These are phyloP conservation scores for Eleutherodactylus coqui DNA, from an alignment of 2,797 vertebrate genomes.

Conservation along the genomic window DNA sequence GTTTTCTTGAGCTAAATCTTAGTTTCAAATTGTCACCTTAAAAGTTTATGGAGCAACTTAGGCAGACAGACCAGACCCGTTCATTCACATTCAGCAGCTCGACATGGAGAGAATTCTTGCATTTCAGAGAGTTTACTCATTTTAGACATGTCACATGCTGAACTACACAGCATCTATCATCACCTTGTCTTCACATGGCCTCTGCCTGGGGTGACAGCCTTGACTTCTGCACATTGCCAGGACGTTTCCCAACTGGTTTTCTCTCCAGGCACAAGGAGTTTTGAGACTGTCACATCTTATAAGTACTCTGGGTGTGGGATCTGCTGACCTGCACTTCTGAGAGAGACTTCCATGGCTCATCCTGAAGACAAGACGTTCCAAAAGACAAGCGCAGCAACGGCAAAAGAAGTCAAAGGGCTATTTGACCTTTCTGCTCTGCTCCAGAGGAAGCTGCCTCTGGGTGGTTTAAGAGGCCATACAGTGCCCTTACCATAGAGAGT, in stretches of 20 bases:
- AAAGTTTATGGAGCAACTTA: background rate
- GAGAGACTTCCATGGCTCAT: background rate
- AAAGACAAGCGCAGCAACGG: background rate
- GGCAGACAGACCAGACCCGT: background rate
- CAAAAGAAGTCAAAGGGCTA: background rate
- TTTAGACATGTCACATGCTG: background rate
- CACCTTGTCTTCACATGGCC: background rate
- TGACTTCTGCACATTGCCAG: constrained; percentile 6
- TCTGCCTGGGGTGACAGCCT: background rate
- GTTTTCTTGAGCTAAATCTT: background rate
- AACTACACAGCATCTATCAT: background rate
- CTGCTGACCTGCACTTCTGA: constrained; percentile 25
- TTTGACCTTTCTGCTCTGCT: background rate
- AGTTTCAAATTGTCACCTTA: background rate
- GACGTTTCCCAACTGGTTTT: background rate
- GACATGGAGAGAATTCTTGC: background rate
- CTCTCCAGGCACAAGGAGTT: background rate
- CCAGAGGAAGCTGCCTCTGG: background rate
- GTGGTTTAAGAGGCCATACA: background rate
- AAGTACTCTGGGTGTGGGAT: background rate
- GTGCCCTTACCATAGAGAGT: background rate
- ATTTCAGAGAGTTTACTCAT: background rate
- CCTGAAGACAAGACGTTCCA: background rate
- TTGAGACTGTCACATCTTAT: constrained; percentile 22
- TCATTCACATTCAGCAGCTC: background rate